A percentile compares a stretch with the other conserved stretches of the same genome.
Evolutionary conservation across 2,113 vertebrate species (phyloP).

Genomic region (Oceanites oceanicus): DNA sequence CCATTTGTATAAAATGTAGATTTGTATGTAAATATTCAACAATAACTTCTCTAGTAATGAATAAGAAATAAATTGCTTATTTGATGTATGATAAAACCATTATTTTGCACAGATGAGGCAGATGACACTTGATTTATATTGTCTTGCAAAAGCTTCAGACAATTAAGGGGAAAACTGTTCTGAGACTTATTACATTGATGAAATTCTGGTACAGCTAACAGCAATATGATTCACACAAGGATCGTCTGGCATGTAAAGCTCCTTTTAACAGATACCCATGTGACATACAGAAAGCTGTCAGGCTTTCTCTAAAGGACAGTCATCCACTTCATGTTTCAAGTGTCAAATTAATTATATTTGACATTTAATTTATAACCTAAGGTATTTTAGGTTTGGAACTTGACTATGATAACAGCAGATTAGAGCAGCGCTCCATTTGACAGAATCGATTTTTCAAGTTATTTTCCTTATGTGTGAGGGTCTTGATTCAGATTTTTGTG

Average conservation of each 20-base stretch:
- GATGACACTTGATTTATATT: conserved; percentile 48
- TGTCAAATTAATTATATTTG: conserved; percentile 77
- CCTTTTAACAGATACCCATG: conserved; percentile 62
- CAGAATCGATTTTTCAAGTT: conserved; percentile 68
- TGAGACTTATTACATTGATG: conserved; percentile 40
- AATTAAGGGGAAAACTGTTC: conserved; percentile 49
- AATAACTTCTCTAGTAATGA: neutral
- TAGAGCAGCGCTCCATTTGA: conserved; percentile 51
- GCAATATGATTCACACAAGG: conserved; percentile 57
- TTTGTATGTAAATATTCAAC: conserved; percentile 38
- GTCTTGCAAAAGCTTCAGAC: conserved; percentile 44
- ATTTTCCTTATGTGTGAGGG: conserved; percentile 44
- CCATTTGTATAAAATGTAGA: conserved; percentile 23
- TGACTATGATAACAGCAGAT: conserved; percentile 67
- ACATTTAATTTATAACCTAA: conserved; percentile 76
- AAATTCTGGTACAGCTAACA: conserved; percentile 61
- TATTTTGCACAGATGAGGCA: conserved; percentile 39
- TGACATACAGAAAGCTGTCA: conserved; percentile 74
- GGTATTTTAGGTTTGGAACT: conserved; percentile 67
- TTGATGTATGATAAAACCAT: conserved; percentile 27
- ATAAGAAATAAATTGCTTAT: conserved; percentile 32
- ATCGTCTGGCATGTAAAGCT: conserved; percentile 63
- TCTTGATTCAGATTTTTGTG: conserved; percentile 10
- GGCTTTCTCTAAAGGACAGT: conserved; percentile 67
- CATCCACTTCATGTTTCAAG: conserved; percentile 62